Evolutionary conservation across 2,113 vertebrate species (phyloP), one percentile per base, ranked within the genome.

Genomic region (Pleuronectes platessa): DNA sequence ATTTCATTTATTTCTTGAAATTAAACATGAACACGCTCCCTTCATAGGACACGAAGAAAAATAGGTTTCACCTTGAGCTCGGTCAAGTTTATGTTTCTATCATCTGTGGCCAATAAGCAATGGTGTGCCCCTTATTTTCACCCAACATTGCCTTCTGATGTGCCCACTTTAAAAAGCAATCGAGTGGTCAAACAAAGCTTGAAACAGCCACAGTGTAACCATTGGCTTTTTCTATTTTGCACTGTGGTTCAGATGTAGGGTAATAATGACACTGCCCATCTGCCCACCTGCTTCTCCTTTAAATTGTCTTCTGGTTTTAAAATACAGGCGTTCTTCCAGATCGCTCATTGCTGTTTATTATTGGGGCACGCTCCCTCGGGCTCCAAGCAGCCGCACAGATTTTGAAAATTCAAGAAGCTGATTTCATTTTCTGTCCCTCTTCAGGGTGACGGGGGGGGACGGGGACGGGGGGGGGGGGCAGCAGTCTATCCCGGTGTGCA

Each of bases 121-220:
- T 31, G 66, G 59, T 67, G 63, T 64, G 74, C 72, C 58, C 59
- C 73, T 78, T 78, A 79, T 86, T 88, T 88, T 80, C 83, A 76
- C 81, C 84, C 81, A 58, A 78, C 80, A 79, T 86, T 76, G 78
- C 72, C 62, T 86, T 84, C 86, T 85, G 87, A 85, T 88, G 85
- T 75, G 78, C 47, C 70, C 88, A 86, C 89, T 90, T 93, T 86
- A 81, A 82, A 91, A 90, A 70, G 83, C 84, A 90, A 92, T 93
- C 17, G 70, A 87, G 86, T 84, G 88, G 87, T 84, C 79, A 89
- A 84, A 92, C 82, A 89, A 84, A 86, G 85, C 85, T 84, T 64
- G 74, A 74, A 83, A 76, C 73, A 26, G 68, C 42, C 53, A 4
- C 63, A 23, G 76, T 47, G 60, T 76, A 79, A 82, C 78, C 35